Evolutionary conservation across 2,888 invertebrate species (phyloP), one percentile per base, ranked within the genome.

Genomic region (Timema cristinae): DNA sequence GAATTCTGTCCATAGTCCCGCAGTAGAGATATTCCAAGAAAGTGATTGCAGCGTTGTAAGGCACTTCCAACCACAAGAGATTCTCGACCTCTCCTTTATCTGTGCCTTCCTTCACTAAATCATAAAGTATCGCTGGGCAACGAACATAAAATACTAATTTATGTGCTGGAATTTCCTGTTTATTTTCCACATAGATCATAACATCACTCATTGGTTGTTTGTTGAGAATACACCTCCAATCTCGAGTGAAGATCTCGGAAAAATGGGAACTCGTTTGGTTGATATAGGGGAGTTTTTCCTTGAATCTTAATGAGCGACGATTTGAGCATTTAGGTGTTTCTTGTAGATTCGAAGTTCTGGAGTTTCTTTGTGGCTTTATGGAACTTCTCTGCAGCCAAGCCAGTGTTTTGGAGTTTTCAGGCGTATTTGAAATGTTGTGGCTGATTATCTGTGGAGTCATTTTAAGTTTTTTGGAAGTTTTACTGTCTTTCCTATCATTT

Each of bases 1-100:
- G 61, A 75, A 80, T 73, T 70, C 77, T 78, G 61, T 75, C 74
- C 11, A 81, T 80, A 47, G 76, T 71, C 0, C 82, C 81, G 75
- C 81, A 80, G 71, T 84, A 83, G 71, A 83, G 74, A 74, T 80
- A 83, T 77, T 82, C 81, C 11, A 83, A 74, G 74, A 83, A 82
- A 16, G 80, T 80, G 50, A 81, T 66, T 47, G 80, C 81, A n/a
- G 78, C 74, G 16, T 71, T 68, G 61, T 78, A 75, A 54, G 80
- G 77, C 50, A 77, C 72, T 48, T 80, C 77, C 8, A 69, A 47
- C 78, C 71, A 76, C 67, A 75, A 77, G 71, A 71, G 77, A 32
- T 76, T 68, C 56, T 75, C 72, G n/a, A 8, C 16, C 6, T 48
- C 50, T 16, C 63, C 70, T 47, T 61, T 66, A 50, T 72, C 74